Conservation (phyloP, 2,113 vertebrate genomes). For the Carassius auratus region DNA sequence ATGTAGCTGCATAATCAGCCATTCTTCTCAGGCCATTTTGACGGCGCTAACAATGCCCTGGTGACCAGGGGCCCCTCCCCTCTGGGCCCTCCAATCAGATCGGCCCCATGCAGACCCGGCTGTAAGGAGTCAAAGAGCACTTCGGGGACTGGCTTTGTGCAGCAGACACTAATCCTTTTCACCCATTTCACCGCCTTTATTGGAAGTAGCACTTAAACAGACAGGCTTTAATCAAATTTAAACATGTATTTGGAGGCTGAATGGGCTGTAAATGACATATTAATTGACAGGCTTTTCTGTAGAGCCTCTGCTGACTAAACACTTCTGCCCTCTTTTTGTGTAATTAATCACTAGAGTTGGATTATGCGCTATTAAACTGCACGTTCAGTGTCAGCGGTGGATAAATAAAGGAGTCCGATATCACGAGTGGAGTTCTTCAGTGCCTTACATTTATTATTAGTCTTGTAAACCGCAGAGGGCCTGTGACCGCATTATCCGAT, state of each 20-base stretch:
- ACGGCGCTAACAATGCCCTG: constrained; percentile 87
- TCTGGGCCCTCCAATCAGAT: constrained; percentile 79
- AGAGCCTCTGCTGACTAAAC: constrained; percentile 54
- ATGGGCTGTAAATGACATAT: constrained; percentile 56
- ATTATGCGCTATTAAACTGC: constrained; percentile 57
- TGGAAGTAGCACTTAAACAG: constrained; percentile 71
- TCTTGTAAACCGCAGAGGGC: constrained; percentile 52
- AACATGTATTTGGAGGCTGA: constrained; percentile 54
- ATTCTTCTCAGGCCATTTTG: constrained; percentile 89
- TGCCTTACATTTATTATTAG: constrained; percentile 62
- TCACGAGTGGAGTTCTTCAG: constrained; percentile 63
- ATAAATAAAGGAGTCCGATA: constrained; percentile 66
- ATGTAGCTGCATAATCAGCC: constrained; percentile 92
- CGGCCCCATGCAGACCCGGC: constrained; percentile 81
- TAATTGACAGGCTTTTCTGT: constrained; percentile 52
- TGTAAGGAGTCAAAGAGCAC: constrained; percentile 76
- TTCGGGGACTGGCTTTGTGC: constrained; percentile 78
- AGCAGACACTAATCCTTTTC: constrained; percentile 75
- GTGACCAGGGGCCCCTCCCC: constrained; percentile 81
- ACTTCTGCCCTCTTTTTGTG: constrained; percentile 54
- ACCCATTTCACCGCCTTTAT: constrained; percentile 73
- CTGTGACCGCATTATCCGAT: constrained; percentile 51
- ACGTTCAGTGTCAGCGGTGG: constrained; percentile 61
- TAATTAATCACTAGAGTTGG: constrained; percentile 62
- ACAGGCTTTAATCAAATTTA: constrained; percentile 59